Evolutionary conservation across 2,888 invertebrate species (phyloP).

Genomic region (Hemaris fuciformis): DNA sequence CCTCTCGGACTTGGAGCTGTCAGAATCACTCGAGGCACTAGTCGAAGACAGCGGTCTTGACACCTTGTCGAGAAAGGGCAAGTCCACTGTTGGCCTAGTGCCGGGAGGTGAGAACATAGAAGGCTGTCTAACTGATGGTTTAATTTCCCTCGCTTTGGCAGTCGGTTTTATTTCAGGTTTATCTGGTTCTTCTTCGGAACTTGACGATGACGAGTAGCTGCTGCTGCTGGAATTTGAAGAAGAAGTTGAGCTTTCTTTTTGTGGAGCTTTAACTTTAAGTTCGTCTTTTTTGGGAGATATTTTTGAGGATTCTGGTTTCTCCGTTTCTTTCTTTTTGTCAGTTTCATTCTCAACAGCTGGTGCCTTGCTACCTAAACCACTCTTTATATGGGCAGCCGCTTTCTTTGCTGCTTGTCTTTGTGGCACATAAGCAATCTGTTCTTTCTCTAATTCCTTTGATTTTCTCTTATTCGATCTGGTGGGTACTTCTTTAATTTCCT

Average conservation of each 20-base stretch:
- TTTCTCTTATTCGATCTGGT: slow-evolving; percentile 74
- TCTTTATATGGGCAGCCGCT: slow-evolving; percentile 94
- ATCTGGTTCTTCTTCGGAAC: slow-evolving; percentile 82
- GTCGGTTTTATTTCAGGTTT: slow-evolving; percentile 64
- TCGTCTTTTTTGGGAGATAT: slow-evolving; percentile 74
- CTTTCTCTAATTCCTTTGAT: slow-evolving; percentile 83
- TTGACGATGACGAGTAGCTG: slow-evolving; percentile 81
- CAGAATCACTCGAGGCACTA: slow-evolving; percentile 83
- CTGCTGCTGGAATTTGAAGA: slow-evolving; percentile 80
- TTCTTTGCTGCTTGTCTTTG: slow-evolving; percentile 95
- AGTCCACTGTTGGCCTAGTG: slow-evolving; percentile 82
- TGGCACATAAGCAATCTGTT: slow-evolving; percentile 90
- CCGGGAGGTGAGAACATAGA: slow-evolving; percentile 74
- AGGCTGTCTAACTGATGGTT: slow-evolving; percentile 56
- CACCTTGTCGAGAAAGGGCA: slow-evolving; percentile 91
- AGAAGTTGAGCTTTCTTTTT: slow-evolving; percentile 74
- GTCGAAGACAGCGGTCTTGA: slow-evolving; percentile 85
- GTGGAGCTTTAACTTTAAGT: slow-evolving; percentile 51
- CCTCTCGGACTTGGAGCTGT: slow-evolving; percentile 67
- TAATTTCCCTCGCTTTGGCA: slow-evolving; percentile 70
- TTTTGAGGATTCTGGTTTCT: slow-evolving; percentile 54
- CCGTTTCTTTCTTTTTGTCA: slow-evolving; percentile 65
- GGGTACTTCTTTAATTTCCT: slow-evolving; percentile 63
- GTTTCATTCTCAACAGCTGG: slow-evolving; percentile 62
- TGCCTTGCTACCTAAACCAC: slow-evolving; percentile 84